phyloP scores from a whole-genome alignment of 2,888 invertebrate species.

The Spilarctia lutea region DNA sequence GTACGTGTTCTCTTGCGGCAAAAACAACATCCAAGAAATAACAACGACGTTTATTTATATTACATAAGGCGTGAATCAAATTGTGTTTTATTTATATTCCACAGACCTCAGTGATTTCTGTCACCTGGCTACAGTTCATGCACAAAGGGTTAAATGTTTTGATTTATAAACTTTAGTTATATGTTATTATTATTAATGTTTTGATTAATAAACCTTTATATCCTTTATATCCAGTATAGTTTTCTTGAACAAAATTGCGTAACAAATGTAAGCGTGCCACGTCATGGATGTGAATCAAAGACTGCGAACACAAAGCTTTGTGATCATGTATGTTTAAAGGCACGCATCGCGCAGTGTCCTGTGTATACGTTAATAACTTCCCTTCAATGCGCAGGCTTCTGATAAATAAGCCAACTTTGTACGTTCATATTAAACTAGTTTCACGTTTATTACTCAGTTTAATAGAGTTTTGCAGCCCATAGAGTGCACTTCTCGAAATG shows the following conservation, averaged over 20 bases:
- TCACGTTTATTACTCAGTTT: constrained; percentile 28
- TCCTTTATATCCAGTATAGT: constrained; percentile 33
- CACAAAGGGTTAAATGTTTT: constrained; percentile 50
- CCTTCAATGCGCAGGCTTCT: constrained; percentile 34
- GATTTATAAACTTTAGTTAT: constrained; percentile 43
- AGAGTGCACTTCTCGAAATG: constrained; percentile 12
- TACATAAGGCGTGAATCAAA: constrained; percentile 50
- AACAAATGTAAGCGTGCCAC: constrained; percentile 30
- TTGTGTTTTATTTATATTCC: constrained; percentile 67
- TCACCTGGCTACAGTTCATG: constrained; percentile 60
- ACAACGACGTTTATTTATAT: constrained; percentile 52
- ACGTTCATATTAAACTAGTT: constrained; percentile 36
- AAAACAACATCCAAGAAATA: constrained; percentile 51
- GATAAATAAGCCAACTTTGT: constrained; percentile 46
- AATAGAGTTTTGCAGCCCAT: constrained; percentile 17
- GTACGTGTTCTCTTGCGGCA: constrained; percentile 42
- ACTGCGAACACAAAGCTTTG: constrained; percentile 38
- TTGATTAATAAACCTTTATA: constrained; percentile 45
- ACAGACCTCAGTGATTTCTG: constrained; percentile 45
- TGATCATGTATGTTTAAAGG: constrained; percentile 36
- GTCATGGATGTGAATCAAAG: constrained; percentile 31
- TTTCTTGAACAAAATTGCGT: constrained; percentile 43
- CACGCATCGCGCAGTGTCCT: constrained; percentile 48
- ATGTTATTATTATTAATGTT: too few relatives aligned
- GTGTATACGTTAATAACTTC: constrained; percentile 44